Conservation (phyloP, 92 coral and sea anemone genomes). For the Porites cylindrica region DNA sequence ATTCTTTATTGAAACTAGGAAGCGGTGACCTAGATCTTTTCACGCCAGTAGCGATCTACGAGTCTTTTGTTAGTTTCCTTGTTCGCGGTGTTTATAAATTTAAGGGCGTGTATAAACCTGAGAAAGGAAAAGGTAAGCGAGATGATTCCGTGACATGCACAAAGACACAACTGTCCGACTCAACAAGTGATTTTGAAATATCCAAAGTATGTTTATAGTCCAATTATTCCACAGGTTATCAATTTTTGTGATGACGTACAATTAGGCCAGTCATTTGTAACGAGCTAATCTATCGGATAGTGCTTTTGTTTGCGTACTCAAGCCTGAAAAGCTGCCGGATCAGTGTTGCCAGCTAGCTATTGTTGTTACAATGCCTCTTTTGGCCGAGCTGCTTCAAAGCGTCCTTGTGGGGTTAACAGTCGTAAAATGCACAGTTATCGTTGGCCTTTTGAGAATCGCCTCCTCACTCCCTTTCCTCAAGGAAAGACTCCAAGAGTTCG, state of each 20-base stretch:
- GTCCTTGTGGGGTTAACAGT: neutral
- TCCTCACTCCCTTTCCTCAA: conserved; percentile 40
- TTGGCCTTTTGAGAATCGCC: conserved; percentile 18
- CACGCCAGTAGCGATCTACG: neutral
- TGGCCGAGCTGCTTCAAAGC: conserved; percentile 18
- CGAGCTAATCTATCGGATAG: neutral
- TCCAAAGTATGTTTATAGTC: conserved; percentile 24
- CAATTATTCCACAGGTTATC: conserved; percentile 11
- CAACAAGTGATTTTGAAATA: conserved; percentile 6
- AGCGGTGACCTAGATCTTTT: neutral
- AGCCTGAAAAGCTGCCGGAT: too few relatives aligned
- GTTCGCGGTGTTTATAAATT: conserved; percentile 8
- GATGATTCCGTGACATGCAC: conserved; percentile 35
- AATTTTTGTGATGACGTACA: neutral
- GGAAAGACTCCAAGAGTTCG: conserved; percentile 13
- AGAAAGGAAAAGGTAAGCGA: neutral
- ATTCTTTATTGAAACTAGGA: neutral
- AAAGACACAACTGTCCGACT: conserved; percentile 1
- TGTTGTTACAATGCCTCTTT: neutral
- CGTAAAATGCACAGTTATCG: neutral
- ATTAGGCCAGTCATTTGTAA: conserved; percentile 23
- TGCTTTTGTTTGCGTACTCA: neutral
- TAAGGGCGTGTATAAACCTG: neutral
- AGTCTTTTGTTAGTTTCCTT: neutral
- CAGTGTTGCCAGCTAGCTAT: neutral